Evolutionary conservation across 2,888 invertebrate genomes (phyloP).

Genomic region (Cabera pusaria): DNA sequence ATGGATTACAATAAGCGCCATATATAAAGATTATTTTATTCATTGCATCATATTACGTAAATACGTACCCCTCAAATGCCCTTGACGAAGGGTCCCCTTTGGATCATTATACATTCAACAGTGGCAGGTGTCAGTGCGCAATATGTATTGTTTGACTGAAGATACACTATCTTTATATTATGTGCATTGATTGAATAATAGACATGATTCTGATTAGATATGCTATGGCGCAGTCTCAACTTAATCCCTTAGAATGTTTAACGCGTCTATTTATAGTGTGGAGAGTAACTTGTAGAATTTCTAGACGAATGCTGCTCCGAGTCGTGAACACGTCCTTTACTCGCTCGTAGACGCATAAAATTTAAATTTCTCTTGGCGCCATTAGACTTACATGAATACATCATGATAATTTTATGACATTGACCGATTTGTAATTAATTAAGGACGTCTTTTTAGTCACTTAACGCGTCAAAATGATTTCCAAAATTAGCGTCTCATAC

Average conservation of each 20-base stretch:
- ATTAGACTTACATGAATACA: conserved; percentile 3
- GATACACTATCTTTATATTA: conserved; percentile 23
- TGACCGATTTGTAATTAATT: conserved; percentile 7
- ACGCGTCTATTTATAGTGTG: conserved; percentile 15
- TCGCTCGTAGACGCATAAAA: conserved; percentile 10
- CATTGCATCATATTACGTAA: too few species aligned
- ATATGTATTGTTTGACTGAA: conserved; percentile 29
- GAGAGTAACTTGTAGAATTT: conserved; percentile 9
- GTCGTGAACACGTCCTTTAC: conserved; percentile 12
- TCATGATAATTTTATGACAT: conserved; percentile 9
- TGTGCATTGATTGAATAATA: conserved; percentile 32
- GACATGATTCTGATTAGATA: conserved; percentile 22
- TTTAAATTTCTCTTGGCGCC: conserved; percentile 18
- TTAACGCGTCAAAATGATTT: too few species aligned
- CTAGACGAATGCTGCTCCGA: conserved; percentile 15
- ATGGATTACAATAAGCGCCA: too few species aligned
- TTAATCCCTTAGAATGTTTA: conserved; percentile 24
- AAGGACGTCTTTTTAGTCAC: too few species aligned
- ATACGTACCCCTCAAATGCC: conserved; percentile 15
- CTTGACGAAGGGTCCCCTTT: conserved; percentile 20
- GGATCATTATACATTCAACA: conserved; percentile 28
- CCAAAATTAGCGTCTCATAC: too few species aligned
- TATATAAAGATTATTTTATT: too few species aligned
- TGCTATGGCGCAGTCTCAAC: conserved; percentile 24
- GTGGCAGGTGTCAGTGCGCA: conserved; percentile 24